These are phyloP conservation scores for Gastrophryne carolinensis DNA, from an alignment of 2,797 vertebrate species.

Conservation along the genomic window DNA sequence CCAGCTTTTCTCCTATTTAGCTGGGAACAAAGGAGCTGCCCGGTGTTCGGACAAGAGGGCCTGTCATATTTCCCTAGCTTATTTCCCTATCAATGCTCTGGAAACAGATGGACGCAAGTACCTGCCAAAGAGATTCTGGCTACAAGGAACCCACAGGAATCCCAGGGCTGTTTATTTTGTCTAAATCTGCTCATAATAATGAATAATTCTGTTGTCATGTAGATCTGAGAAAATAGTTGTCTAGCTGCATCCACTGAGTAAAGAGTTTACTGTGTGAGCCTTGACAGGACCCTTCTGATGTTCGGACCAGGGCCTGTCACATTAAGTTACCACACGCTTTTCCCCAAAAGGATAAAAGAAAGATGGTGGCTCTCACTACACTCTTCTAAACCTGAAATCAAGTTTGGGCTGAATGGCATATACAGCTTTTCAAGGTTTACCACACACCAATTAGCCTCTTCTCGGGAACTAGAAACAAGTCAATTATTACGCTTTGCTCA, in stretches of 20 bases:
- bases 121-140: not conserved
- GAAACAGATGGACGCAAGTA: not conserved
- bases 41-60: slow-evolving; percentile 13
- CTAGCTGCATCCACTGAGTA: no score
- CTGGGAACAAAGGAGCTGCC: slow-evolving; percentile 10
- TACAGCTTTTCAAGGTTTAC: slow-evolving; percentile 7
- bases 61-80: not conserved
- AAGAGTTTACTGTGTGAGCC: no score
- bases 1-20: slow-evolving; percentile 13
- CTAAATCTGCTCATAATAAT: not conserved
- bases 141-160: not conserved
- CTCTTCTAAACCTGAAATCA: no score
- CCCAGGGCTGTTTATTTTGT: not conserved
- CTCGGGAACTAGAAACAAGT: slow-evolving; percentile 36
- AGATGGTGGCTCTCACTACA: no score
- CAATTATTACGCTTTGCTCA: not conserved
- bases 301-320: no score
- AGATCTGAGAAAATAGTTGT: not conserved
- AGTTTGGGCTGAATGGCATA: not conserved
- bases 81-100: slow-evolving; percentile 21
- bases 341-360: no score
- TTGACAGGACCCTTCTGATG: no score
- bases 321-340: no score
- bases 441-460: not conserved
- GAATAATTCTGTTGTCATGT: not conserved